Conservation (phyloP, 2,113 vertebrate genomes). For the Gymnogyps californianus region DNA sequence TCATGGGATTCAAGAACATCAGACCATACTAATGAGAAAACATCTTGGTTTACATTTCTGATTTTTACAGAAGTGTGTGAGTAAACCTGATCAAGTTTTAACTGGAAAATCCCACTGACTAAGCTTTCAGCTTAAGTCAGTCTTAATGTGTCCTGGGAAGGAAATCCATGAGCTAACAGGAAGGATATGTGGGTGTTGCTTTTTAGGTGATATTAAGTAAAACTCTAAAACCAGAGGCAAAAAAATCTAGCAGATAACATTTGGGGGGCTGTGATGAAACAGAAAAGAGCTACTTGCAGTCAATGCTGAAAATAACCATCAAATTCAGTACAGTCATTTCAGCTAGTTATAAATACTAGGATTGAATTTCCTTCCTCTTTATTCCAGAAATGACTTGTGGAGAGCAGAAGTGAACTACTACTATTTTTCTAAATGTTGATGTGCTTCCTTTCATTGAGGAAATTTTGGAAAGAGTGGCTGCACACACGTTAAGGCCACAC, state of each 20-base stretch:
- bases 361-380: neutral
- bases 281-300: neutral
- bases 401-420: neutral
- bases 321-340: neutral
- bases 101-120: neutral
- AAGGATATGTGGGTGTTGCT: neutral
- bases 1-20: neutral
- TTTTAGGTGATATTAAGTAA: neutral
- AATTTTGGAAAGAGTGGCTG: neutral
- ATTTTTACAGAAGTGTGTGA: neutral
- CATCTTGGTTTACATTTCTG: neutral
- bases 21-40: neutral
- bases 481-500: neutral
- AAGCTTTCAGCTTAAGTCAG: neutral
- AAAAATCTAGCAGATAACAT: neutral
- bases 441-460: neutral
- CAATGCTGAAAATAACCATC: neutral
- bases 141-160: neutral
- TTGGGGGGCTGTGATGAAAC: neutral
- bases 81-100: neutral
- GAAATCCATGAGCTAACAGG: neutral
- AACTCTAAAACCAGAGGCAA: neutral
- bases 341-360: neutral
- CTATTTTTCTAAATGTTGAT: neutral
- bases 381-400: neutral